Evolutionary conservation across 2,113 vertebrate species (phyloP).

Genomic region (Paradisaea rubra): DNA sequence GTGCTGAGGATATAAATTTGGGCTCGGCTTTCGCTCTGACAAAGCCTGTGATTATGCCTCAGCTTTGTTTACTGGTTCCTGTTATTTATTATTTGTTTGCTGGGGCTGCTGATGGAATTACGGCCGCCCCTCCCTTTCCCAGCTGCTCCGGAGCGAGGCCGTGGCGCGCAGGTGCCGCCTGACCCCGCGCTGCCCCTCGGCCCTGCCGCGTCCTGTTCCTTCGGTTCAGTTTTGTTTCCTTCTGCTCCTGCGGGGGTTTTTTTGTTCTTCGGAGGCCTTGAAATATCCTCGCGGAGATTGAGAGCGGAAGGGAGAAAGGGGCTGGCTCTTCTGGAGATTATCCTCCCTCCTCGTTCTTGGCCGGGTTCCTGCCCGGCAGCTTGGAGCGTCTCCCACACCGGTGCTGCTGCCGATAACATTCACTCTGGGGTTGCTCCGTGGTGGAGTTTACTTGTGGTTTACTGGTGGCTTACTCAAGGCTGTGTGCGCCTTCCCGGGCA

Average conservation of each 20-base stretch:
- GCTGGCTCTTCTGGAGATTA: conserved; percentile 33
- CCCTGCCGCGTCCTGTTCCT: neutral
- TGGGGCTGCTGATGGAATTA: conserved; percentile 10
- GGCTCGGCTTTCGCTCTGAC: neutral
- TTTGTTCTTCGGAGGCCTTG: conserved; percentile 24
- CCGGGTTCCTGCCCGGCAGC: neutral
- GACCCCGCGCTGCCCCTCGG: neutral
- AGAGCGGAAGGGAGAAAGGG: conserved; percentile 15
- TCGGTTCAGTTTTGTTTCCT: neutral
- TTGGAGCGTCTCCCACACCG: neutral
- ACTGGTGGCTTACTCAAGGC: neutral
- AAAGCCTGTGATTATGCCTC: conserved; percentile 6
- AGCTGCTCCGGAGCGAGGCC: conserved; percentile 14
- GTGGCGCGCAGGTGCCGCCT: neutral
- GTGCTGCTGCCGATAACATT: neutral
- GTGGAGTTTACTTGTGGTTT: neutral
- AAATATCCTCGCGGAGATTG: conserved; percentile 9
- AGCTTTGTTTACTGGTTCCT: conserved; percentile 7
- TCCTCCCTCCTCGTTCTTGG: conserved; percentile 15
- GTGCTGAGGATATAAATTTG: neutral
- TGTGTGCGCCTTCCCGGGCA: neutral
- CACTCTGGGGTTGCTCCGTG: neutral
- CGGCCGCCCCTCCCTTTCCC: neutral
- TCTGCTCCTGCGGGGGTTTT: neutral
- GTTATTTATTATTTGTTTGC: conserved; percentile 38